These are phyloP conservation scores for Tinea pellionella DNA, from an alignment of 2,888 invertebrate genomes.

Conservation along the genomic window DNA sequence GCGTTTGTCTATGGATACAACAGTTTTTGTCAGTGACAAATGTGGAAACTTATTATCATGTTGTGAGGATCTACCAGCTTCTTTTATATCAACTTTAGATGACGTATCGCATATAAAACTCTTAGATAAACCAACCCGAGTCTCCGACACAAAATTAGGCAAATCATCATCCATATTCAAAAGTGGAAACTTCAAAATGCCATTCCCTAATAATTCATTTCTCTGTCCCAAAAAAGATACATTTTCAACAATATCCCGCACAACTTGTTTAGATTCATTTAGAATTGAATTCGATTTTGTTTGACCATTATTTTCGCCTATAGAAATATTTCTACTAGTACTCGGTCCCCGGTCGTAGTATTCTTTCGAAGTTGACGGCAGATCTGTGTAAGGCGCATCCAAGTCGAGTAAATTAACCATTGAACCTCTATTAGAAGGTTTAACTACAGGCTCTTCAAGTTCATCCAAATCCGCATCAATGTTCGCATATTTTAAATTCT, in stretches of 20 bases:
- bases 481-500: conserved; percentile 23
- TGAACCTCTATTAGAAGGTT: conserved; percentile 18
- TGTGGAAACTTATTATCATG: too few relatives aligned
- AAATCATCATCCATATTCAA: conserved; percentile 43
- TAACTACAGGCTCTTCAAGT: conserved; percentile 23
- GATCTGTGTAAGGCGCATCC: background rate
- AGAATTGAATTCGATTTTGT: too few relatives aligned
- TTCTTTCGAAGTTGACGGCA: background rate
- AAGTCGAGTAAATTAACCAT: background rate
- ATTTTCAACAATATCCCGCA: background rate
- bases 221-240: background rate
- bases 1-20: too few relatives aligned
- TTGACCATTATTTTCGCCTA: background rate
- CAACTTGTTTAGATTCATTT: background rate
- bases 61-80: too few relatives aligned
- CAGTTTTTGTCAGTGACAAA: too few relatives aligned
- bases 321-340: background rate
- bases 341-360: background rate
- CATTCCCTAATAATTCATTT: background rate
- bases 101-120: conserved; percentile 20
- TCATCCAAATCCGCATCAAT: conserved; percentile 26
- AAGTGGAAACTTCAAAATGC: conserved; percentile 23
- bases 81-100: too few relatives aligned
- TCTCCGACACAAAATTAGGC: conserved; percentile 35
- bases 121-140: background rate